A percentile compares a stretch with the other conserved stretches of the same genome.
Conservation (phyloP, 2,797 vertebrate species). For the Galaxias olidus region DNA sequence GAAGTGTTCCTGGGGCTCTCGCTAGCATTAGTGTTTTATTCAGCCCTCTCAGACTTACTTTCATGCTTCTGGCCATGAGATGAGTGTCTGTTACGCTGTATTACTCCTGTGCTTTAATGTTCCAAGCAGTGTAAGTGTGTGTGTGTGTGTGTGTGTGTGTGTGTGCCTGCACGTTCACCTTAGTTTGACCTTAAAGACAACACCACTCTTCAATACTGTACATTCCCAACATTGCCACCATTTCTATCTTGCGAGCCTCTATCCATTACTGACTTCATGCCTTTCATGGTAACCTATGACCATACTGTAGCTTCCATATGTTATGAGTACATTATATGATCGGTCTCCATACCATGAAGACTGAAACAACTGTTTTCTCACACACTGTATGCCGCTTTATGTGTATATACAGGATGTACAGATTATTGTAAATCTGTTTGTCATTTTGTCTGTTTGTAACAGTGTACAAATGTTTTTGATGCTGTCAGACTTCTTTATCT, state of each 20-base stretch:
- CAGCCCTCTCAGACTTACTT: conserved; percentile 17
- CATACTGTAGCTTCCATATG: no score
- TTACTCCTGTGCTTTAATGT: conserved; percentile 15
- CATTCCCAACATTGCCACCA: neutral
- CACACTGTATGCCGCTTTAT: conserved; percentile 2
- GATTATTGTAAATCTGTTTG: conserved; percentile 1
- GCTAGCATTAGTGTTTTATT: conserved; percentile 8
- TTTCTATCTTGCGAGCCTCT: neutral
- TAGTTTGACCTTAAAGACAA: neutral
- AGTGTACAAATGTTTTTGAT: conserved; percentile 8
- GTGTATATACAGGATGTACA: conserved; percentile 13
- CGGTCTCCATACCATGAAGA: neutral
- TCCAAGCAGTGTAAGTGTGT: neutral
- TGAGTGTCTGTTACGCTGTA: conserved; percentile 9
- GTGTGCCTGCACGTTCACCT: conserved; percentile 2
- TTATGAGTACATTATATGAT: no score
- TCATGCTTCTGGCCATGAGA: conserved; percentile 12
- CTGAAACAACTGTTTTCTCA: neutral
- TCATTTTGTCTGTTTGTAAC: conserved; percentile 16
- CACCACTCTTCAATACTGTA: neutral
- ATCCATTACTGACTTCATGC: neutral
- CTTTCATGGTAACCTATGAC: neutral
- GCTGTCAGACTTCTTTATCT: conserved; percentile 1
- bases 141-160: neutral
- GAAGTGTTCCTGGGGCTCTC: conserved; percentile 1